Base-by-base conservation (phyloP, 2,888 invertebrate genomes). In the Andrena bicolor region DNA sequence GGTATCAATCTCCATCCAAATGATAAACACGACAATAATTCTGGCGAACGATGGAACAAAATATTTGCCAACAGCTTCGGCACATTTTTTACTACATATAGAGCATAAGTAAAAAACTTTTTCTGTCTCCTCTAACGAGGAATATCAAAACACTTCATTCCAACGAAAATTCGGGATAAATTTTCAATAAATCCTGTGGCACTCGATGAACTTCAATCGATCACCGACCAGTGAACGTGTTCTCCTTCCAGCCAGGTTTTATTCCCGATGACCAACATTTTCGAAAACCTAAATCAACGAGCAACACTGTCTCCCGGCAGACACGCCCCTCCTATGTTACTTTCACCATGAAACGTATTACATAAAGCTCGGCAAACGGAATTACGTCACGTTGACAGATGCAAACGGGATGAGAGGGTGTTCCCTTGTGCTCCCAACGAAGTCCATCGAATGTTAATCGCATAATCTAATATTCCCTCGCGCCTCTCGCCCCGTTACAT, bases 391-490 rank as follows among this genome's bases (percentile, higher is more conserved):
- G 49, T 79, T 73, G 80, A 68, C 79, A 58, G 56, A 73, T 73
- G 68, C 66, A 73, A 80, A 72, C 66, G 79, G 72, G 68, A 72
- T 58, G 53, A 68, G 51, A 73, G 35, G 51, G 68, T 48, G 23
- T 23, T 71, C 49, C 49, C 53, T 26, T 32, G 49, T 35, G n/a
- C 20, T 41, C 32, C 41, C 26, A 6, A 65, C 23, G 70, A 74
- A 68, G 75, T 75, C 56, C 81, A 81, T 80, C 66, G 81, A 81
- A 66, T 75, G 75, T 66, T 82, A 71, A 82, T 81, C 81, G 63
- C 65, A 61, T 73, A 76, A 82, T 83, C 74, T 71, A 83, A 83
- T 77, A 78, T 82, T 76, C 65, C 72, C 75, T 7, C 16, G 35
- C 49, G 28, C 30, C 35, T 2, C 30, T 8, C 49, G n/a, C 20